Percentiles rank a stretch among this genome's conserved stretches.
phyloP scores from a whole-genome alignment of 2,797 vertebrate genomes.

The Anolis apletophallus region DNA sequence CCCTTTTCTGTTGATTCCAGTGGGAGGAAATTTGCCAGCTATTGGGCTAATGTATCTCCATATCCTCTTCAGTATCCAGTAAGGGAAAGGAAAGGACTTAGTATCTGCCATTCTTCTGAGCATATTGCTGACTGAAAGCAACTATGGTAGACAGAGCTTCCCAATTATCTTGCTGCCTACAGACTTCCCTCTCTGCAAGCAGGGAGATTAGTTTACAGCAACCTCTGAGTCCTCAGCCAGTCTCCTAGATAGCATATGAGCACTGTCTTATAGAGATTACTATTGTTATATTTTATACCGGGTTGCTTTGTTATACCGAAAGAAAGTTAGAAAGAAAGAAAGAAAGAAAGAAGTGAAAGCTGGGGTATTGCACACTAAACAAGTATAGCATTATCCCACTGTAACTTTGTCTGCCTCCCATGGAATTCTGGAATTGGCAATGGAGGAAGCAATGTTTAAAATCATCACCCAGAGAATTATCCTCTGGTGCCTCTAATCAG shows the following conservation, averaged over 20 bases:
- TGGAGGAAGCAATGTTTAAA: no score
- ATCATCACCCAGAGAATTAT: no score
- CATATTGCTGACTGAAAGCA: neutral
- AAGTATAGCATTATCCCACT: no score
- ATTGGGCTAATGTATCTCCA: neutral
- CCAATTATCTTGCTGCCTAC: neutral
- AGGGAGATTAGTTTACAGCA: neutral
- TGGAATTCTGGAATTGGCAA: no score
- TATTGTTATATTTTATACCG: neutral
- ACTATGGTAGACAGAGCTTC: no score
- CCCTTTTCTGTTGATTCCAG: neutral
- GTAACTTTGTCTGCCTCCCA: no score
- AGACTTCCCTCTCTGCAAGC: neutral
- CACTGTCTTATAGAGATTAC: neutral
- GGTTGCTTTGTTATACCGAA: no score
- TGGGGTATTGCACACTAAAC: no score
- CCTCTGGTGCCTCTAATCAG: no score
- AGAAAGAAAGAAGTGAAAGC: no score
- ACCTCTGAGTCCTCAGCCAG: neutral
- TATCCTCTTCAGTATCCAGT: no score
- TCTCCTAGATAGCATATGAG: neutral
- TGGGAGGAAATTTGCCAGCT: neutral
- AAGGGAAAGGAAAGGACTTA: neutral
- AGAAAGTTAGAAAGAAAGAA: no score
- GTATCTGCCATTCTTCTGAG: neutral